Evolutionary conservation across 35 echinoderm and acorn worm species (phyloP).

Genomic region (Hemicentrotus pulcherrimus): DNA sequence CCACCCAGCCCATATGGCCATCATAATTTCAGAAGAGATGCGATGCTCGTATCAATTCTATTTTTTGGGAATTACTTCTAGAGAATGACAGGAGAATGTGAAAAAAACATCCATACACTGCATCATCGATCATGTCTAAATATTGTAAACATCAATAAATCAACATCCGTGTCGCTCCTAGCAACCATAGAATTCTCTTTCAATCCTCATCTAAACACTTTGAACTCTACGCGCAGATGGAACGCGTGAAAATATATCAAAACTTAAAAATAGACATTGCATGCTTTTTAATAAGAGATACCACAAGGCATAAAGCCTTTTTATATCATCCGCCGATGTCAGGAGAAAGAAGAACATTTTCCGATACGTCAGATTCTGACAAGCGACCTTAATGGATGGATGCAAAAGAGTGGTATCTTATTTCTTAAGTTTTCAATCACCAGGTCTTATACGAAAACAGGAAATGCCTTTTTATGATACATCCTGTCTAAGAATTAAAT

Average conservation of each 20-base stretch:
- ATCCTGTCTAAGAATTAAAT: neutral
- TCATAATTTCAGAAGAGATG: neutral
- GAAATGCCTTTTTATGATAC: neutral
- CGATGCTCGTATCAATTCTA: neutral
- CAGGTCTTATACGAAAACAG: neutral
- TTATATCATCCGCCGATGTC: too few relatives aligned
- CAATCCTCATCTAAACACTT: neutral
- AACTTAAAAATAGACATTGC: neutral
- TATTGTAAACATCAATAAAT: constrained; percentile 14
- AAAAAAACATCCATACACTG: neutral
- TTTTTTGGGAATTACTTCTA: neutral
- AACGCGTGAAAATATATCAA: neutral
- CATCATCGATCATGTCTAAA: neutral
- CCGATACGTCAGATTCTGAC: too few relatives aligned
- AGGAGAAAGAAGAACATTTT: too few relatives aligned
- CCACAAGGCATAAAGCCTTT: too few relatives aligned
- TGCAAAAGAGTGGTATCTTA: neutral
- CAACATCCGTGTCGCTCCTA: neutral
- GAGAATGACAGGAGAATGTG: neutral
- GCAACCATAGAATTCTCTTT: constrained; percentile 1
- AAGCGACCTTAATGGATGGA: too few relatives aligned
- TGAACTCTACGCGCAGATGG: neutral
- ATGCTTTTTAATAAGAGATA: neutral
- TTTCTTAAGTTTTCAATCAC: neutral
- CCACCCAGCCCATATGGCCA: too few relatives aligned